Evolutionary conservation across 2,888 invertebrate genomes (phyloP).

Genomic region (Sialis lutaria): DNA sequence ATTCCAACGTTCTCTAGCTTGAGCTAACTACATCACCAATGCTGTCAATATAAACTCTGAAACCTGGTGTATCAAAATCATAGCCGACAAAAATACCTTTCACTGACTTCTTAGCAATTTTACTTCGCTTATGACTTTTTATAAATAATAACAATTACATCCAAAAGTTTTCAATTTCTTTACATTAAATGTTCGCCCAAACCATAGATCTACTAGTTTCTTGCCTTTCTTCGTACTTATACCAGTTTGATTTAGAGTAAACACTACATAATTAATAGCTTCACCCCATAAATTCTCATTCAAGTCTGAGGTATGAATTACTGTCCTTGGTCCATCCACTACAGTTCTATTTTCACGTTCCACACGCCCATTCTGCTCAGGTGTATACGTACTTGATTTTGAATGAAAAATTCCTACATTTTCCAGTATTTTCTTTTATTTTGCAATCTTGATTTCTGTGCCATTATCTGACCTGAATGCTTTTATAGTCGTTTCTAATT

Average conservation of each 20-base stretch:
- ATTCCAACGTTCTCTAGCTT: too few relatives aligned
- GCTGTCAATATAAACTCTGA: conserved; percentile 3
- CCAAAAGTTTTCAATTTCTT: not conserved
- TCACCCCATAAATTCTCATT: conserved; percentile 7
- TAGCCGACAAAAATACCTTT: conserved; percentile 13
- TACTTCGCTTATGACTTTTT: conserved; percentile 8
- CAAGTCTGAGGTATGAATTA: conserved; percentile 6
- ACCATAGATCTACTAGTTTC: conserved; percentile 9
- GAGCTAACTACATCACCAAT: not conserved
- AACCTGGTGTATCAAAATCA: conserved; percentile 11
- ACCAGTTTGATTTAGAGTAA: conserved; percentile 10
- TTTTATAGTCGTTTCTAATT: conserved; percentile 13
- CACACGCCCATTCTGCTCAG: conserved; percentile 5
- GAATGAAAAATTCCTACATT: conserved; percentile 14
- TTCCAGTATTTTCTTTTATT: conserved; percentile 10
- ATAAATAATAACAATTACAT: conserved; percentile 2
- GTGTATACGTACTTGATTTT: conserved; percentile 3
- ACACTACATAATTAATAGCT: conserved; percentile 12
- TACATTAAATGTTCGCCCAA: conserved; percentile 3
- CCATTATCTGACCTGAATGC: conserved; percentile 13
- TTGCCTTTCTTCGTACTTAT: conserved; percentile 7
- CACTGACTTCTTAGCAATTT: conserved; percentile 8
- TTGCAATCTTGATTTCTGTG: conserved; percentile 12
- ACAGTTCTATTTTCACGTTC: conserved; percentile 11
- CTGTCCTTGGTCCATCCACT: conserved; percentile 14